Evolutionary conservation across 2,888 invertebrate species (phyloP), one percentile per base, ranked within the genome.

Genomic region (Auanema sp.): DNA sequence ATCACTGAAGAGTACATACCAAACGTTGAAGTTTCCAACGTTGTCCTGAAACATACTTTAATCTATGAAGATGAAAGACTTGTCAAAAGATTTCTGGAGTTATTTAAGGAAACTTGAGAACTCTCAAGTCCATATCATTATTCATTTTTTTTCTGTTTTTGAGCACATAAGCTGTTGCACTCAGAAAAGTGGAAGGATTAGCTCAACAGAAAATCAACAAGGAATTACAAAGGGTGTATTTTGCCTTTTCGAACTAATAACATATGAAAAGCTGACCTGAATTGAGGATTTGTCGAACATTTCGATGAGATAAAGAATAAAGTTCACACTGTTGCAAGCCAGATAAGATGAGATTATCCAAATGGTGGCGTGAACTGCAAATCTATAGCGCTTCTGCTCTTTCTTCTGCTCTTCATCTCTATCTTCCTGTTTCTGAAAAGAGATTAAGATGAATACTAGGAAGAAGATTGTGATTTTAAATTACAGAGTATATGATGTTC

Each of bases 341-440:
- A 78, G 75, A 64, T 78, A 78, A 1, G 74, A 71, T 0, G 71
- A 62, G 24, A 78, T 71, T n/a, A 78, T 69, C 8, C 73, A 73
- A 4, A 69, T 71, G 2, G 76, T 76, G 0, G 78, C 77, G 42
- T 69, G 66, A 23, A 76, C 69, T 12, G 78, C 76, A 49, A 70
- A 73, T 16, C 75, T 63, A 0, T 76, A 64, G 14, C 64, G 54
- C 60, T 66, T 58, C 40, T 72, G 68, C 55, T 75, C 71, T n/a
- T 69, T 60, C 18, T 68, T 69, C 33, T 33, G 33, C 53, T 69
- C 72, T 58, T 68, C 63, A 53, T 59, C 63, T 40, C 60, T 23
- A 56, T 60, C 58, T 52, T 65, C 58, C 50, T 60, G 65, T 65
- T 53, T 65, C 61, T 65, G 60, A 49, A 60, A 50, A 42, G 53